Conservation (phyloP, 1,140 invertebrate species). For the Conus betulinus region DNA sequence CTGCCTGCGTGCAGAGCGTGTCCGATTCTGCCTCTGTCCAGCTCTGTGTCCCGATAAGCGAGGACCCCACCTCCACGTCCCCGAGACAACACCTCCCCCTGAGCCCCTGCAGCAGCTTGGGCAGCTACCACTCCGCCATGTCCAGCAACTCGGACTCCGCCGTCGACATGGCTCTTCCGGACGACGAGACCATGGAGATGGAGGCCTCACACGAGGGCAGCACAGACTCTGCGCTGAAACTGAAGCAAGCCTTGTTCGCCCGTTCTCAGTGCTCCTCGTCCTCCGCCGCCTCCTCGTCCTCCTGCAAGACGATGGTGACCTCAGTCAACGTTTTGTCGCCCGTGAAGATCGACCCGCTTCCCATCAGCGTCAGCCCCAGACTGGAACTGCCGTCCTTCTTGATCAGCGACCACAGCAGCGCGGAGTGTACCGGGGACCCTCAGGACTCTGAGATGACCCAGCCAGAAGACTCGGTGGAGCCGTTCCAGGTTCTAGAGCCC, state of each 20-base stretch:
- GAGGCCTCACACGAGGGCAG: neutral
- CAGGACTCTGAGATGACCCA: conserved; percentile 7
- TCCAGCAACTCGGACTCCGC: conserved; percentile 52
- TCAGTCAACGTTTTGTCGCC: neutral
- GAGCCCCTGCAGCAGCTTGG: conserved; percentile 43
- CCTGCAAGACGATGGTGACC: conserved; percentile 24
- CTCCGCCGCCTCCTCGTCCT: conserved; percentile 22
- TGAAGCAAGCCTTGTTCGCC: conserved; percentile 7
- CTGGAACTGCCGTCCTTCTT: conserved; percentile 40
- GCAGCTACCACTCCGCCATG: conserved; percentile 38
- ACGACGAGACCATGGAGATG: conserved; percentile 40
- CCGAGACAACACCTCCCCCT: conserved; percentile 8
- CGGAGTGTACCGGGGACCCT: neutral
- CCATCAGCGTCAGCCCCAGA: neutral
- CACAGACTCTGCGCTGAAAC: neutral
- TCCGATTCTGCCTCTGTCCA: conserved; percentile 16
- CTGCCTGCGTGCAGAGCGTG: neutral
- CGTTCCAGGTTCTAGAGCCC: conserved; percentile 17
- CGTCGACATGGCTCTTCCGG: conserved; percentile 44
- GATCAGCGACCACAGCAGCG: conserved; percentile 51
- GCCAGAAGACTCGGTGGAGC: neutral
- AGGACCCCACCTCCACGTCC: neutral
- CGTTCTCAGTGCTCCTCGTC: conserved; percentile 2
- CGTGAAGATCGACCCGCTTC: neutral
- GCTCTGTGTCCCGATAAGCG: neutral